These are phyloP conservation scores for Busseola fusca DNA, from an alignment of 2,888 invertebrate genomes.

Conservation along the genomic window DNA sequence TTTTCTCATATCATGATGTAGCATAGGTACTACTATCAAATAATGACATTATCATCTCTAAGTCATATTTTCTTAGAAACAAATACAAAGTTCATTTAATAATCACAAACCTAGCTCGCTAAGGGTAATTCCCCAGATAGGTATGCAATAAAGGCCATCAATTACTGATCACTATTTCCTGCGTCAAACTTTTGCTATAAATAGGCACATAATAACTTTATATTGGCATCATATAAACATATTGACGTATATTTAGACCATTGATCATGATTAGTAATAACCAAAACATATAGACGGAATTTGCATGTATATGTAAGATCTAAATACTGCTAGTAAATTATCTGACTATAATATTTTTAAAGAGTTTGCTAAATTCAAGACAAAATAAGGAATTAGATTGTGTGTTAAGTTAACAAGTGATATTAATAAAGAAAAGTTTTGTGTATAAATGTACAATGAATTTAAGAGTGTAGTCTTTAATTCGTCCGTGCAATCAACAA, in stretches of 20 bases:
- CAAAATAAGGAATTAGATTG: background rate
- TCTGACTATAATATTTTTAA: background rate
- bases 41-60: background rate
- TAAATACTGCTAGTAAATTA: constrained; percentile 11
- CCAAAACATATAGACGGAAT: constrained; percentile 29
- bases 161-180: constrained; percentile 48
- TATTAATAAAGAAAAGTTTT: background rate
- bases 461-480: background rate
- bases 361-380: background rate
- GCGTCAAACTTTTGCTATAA: constrained; percentile 40
- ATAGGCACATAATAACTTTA: constrained; percentile 30
- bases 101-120: background rate
- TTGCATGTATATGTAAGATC: constrained; percentile 30
- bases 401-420: background rate
- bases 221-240: constrained; percentile 52
- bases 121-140: constrained; percentile 21
- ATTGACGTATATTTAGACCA: constrained; percentile 58
- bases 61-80: background rate
- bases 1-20: constrained; percentile 2
- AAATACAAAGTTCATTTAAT: background rate
- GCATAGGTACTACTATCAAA: background rate
- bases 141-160: constrained; percentile 34
- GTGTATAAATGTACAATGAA: background rate
- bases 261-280: constrained; percentile 54
- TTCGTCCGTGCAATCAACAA: background rate